These are phyloP conservation scores for Pteronotus mesoamericanus DNA, from an alignment of 2,797 vertebrate genomes.

Conservation along the genomic window DNA sequence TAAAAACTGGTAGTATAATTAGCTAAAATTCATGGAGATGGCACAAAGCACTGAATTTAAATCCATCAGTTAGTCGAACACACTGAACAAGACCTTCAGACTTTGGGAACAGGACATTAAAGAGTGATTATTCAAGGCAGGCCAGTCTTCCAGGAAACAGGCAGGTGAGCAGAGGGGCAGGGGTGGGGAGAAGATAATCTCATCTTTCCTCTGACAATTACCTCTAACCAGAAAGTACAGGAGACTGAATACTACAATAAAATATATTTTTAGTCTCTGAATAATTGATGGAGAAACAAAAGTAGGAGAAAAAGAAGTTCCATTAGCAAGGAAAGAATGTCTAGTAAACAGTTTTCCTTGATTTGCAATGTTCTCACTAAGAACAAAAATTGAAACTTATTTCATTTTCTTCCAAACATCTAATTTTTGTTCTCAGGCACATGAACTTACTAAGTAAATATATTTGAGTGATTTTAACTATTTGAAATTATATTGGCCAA, in stretches of 20 bases:
- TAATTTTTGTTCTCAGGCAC: conserved; percentile 43
- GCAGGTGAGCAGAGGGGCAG: background rate
- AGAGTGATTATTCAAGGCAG: background rate
- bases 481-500: conserved; percentile 42
- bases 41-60: conserved; percentile 12
- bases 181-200: background rate
- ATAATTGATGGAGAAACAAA: conserved; percentile 44
- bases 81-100: background rate
- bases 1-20: conserved; percentile 47
- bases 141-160: background rate
- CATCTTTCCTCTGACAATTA: conserved; percentile 20
- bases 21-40: background rate
- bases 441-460: conserved; percentile 51
- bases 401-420: conserved; percentile 37
- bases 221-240: conserved; percentile 11
- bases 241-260: background rate
- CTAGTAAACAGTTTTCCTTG: conserved; percentile 7
- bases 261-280: conserved; percentile 37
- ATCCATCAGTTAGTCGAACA: conserved; percentile 30
- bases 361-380: conserved; percentile 44
- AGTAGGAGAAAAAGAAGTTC: conserved; percentile 38
- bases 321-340: conserved; percentile 42
- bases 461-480: conserved; percentile 39
- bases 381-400: conserved; percentile 18
- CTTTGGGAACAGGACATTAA: background rate